Conservation (phyloP, 2,797 vertebrate genomes). For the Sebastes variabilis region DNA sequence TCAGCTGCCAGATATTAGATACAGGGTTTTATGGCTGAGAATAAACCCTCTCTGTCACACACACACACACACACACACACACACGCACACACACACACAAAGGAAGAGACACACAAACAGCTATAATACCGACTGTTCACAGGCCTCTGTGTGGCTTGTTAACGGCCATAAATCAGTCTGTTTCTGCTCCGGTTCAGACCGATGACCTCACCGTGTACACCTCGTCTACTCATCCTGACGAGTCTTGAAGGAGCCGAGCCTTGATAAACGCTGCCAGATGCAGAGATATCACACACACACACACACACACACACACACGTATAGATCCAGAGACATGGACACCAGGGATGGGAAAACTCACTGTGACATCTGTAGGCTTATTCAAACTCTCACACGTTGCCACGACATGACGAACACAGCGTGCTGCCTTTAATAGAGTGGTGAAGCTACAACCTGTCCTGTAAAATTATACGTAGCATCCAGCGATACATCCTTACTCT, state of each 20-base stretch:
- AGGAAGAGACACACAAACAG: conserved; percentile 9
- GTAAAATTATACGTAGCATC: not conserved
- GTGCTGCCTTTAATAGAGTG: conserved; percentile 35
- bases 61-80: conserved; percentile 13
- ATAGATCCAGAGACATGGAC: conserved; percentile 13
- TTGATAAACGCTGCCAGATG: conserved; percentile 81
- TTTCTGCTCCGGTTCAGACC: conserved; percentile 35
- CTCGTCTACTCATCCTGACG: conserved; percentile 66
- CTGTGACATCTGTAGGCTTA: conserved; percentile 3
- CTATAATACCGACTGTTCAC: conserved; percentile 26
- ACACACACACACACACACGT: not conserved
- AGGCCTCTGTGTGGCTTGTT: conserved; percentile 58
- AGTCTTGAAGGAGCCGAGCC: conserved; percentile 63
- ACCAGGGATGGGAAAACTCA: not conserved
- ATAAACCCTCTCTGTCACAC: conserved; percentile 7
- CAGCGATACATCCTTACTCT: not conserved
- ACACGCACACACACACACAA: conserved; percentile 6
- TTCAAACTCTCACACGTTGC: conserved; percentile 7
- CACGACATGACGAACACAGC: conserved; percentile 17
- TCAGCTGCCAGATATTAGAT: conserved; percentile 29
- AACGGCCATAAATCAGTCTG: conserved; percentile 64
- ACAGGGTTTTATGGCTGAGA: conserved; percentile 37
- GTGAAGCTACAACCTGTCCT: conserved; percentile 31
- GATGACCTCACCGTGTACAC: conserved; percentile 69
- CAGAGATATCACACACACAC: conserved; percentile 41